Conservation (phyloP, 2,888 invertebrate genomes). For the Thysanoteuthis rhombus region DNA sequence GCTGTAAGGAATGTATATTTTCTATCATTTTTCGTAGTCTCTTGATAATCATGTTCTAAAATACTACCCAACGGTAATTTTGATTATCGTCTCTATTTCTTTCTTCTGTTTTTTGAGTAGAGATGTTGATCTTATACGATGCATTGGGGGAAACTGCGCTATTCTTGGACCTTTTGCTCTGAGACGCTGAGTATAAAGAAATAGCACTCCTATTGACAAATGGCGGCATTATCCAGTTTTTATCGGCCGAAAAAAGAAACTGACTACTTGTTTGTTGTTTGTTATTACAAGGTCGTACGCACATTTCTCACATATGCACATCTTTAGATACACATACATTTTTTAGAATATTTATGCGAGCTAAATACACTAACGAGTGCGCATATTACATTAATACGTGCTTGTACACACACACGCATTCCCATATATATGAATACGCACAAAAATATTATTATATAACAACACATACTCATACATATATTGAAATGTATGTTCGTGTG, state of each 20-base stretch:
- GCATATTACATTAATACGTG: slow-evolving; percentile 1
- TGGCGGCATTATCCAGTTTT: not conserved
- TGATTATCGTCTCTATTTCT: too few species aligned
- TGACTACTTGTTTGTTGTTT: too few species aligned
- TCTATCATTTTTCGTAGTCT: too few species aligned
- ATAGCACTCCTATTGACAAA: not conserved
- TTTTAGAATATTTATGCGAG: not conserved
- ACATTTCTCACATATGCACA: not conserved
- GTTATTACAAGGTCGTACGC: not conserved
- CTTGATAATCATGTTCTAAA: too few species aligned
- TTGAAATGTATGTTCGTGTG: too few species aligned
- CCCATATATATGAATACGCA: not conserved
- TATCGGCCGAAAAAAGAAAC: not conserved
- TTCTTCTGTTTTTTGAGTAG: too few species aligned
- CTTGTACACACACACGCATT: slow-evolving; percentile 16
- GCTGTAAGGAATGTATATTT: too few species aligned
- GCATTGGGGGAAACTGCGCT: not conserved
- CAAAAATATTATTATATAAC: too few species aligned
- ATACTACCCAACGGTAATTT: too few species aligned
- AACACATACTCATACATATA: too few species aligned
- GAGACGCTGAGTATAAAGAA: slow-evolving; percentile 23
- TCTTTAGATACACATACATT: not conserved
- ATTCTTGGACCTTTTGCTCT: slow-evolving; percentile 1
- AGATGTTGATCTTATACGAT: too few species aligned
- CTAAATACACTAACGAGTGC: too few species aligned